Base-by-base conservation (phyloP, 2,888 invertebrate genomes). In the Caenorhabditis imperialis region DNA sequence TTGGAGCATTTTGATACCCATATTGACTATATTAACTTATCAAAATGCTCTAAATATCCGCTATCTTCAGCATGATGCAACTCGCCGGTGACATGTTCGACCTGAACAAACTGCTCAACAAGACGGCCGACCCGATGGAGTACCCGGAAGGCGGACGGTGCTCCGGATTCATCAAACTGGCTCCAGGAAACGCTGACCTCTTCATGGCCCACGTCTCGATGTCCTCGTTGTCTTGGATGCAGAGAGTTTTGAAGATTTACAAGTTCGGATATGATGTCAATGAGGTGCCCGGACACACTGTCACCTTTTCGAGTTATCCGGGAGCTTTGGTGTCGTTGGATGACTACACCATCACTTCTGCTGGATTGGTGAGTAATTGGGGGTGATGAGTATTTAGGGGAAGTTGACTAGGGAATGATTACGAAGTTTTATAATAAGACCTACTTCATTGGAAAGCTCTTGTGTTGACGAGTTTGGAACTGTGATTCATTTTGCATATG, bases 261-360 rank as follows among this genome's bases (percentile, higher is more conserved):
- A 93, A 93, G 84, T 92, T 96, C 57, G 92, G 92, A 75, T 94
- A 92, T 88, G 85, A 51, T 47, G 85, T 44, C 77, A 82, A 90
- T 48, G 88, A 91, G 2, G 91, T 86, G 20, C 85, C 87, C 20
- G 88, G 86, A 4, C 77, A 83, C 45, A 85, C 80, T 22, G 78
- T 85, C 16, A 83, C 87, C 7, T 86, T 88, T 78, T 85, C 87
- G 7, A 86, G 87, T 14, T 88, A 88, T 58, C 85, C 88, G 5
- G 88, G 85, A 12, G 84, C 82, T 14, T 65, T 88, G 8, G 73
- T 84, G 5, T 89, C 88, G 7, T 83, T 85, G 18, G 88, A 88
- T 72, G 88, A 88, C 60, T 88, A 85, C 75, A 87, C 88, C 10
- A 65, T 88, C 6, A 84, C 84, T 44, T 83, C 82, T 14, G 79